Conservation (phyloP, 1,140 invertebrate species). For the Eriocheir sinensis region DNA sequence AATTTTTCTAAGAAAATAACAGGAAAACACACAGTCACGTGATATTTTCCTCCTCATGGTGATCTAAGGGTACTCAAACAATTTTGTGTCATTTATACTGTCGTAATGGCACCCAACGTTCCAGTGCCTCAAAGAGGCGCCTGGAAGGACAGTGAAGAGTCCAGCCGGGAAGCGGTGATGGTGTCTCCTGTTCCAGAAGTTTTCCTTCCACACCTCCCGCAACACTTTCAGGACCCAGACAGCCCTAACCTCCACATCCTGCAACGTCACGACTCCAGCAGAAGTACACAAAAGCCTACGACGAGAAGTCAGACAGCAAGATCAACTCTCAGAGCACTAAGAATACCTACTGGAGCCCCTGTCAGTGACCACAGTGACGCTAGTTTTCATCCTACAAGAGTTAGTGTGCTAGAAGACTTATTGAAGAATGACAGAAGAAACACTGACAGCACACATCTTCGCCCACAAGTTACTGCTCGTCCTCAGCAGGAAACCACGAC, state of each 20-base stretch:
- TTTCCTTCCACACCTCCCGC: slow-evolving; percentile 58
- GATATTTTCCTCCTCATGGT: background rate
- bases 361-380: background rate
- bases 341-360: background rate
- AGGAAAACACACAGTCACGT: background rate
- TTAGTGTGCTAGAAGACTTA: background rate
- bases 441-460: background rate
- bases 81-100: background rate
- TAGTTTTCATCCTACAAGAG: background rate
- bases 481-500: background rate
- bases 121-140: background rate
- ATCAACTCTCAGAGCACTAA: slow-evolving; percentile 39
- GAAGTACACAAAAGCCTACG: background rate
- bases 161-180: background rate
- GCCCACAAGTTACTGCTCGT: background rate
- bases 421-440: background rate
- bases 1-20: background rate
- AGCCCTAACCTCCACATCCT: slow-evolving; percentile 65
- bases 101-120: slow-evolving; percentile 37
- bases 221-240: slow-evolving; percentile 64
- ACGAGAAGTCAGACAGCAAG: background rate
- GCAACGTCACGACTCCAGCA: slow-evolving; percentile 1
- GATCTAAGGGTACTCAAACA: background rate
- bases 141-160: slow-evolving; percentile 37
- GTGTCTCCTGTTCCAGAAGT: slow-evolving; percentile 43